phyloP scores from a whole-genome alignment of 2,888 invertebrate genomes.

The Sicus ferrugineus region DNA sequence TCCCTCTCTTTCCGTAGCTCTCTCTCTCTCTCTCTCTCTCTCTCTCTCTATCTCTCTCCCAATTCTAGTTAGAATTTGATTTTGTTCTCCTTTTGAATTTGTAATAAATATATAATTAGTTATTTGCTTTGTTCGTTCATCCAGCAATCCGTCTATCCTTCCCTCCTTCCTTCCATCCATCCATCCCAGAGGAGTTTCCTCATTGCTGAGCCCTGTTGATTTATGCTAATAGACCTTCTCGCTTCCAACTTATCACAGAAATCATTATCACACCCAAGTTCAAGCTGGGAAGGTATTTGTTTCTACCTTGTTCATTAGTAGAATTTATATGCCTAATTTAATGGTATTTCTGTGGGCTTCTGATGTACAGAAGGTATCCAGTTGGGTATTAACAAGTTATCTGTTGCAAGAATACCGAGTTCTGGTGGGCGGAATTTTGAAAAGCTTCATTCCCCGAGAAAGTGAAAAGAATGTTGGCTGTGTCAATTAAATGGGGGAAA shows the following conservation, averaged over 20 bases:
- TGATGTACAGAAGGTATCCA: neutral
- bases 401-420: neutral
- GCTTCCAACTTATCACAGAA: no score
- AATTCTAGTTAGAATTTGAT: neutral
- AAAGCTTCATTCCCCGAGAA: no score
- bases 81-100: neutral
- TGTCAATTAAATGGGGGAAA: no score
- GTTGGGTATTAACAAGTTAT: neutral
- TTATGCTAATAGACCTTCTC: no score
- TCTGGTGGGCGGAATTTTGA: no score
- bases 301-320: neutral
- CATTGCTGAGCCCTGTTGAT: neutral
- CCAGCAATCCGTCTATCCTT: neutral
- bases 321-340: slow-evolving; percentile 1
- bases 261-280: no score
- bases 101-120: neutral
- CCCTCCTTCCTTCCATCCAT: neutral
- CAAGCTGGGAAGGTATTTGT: no score
- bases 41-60: neutral
- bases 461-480: no score
- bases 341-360: neutral
- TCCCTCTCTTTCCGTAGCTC: neutral
- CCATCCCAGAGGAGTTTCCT: neutral
- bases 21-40: neutral
- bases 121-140: neutral